Evolutionary conservation across 2,113 vertebrate species (phyloP).

Genomic region (Rhinogobius similis): DNA sequence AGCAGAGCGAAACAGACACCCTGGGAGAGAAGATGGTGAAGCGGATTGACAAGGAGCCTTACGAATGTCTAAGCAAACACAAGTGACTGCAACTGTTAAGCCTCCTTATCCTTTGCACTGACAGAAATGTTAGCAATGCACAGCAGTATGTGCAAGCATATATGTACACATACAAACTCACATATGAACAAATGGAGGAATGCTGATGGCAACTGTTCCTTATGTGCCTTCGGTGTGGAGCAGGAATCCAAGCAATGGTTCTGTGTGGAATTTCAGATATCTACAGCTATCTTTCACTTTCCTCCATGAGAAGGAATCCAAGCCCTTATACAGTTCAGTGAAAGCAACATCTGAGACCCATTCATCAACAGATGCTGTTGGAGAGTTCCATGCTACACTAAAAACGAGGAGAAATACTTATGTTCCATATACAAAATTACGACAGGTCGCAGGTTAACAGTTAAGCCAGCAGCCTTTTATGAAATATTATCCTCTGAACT

Average conservation of each 20-base stretch:
- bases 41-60: slow-evolving; percentile 42
- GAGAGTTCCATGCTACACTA: slow-evolving; percentile 7
- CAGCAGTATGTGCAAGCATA: slow-evolving; percentile 29
- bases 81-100: slow-evolving; percentile 60
- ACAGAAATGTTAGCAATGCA: slow-evolving; percentile 39
- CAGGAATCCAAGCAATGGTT: slow-evolving; percentile 63
- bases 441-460: slow-evolving; percentile 43
- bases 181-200: slow-evolving; percentile 35
- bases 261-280: slow-evolving; percentile 62
- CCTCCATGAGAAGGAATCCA: slow-evolving; percentile 60
- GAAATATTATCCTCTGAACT: slow-evolving; percentile 50
- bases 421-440: slow-evolving; percentile 27
- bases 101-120: slow-evolving; percentile 51
- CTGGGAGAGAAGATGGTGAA: slow-evolving; percentile 57
- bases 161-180: slow-evolving; percentile 28
- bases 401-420: slow-evolving; percentile 36
- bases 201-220: slow-evolving; percentile 63
- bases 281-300: slow-evolving; percentile 68
- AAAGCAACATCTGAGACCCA: slow-evolving; percentile 61
- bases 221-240: slow-evolving; percentile 35
- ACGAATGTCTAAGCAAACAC: slow-evolving; percentile 52
- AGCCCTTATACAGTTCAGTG: slow-evolving; percentile 40
- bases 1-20: slow-evolving; percentile 56
- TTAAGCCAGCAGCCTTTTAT: slow-evolving; percentile 49
- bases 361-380: slow-evolving; percentile 46